Base-by-base conservation (phyloP, 2,888 invertebrate species). In the Cheiracanthium punctorium region DNA sequence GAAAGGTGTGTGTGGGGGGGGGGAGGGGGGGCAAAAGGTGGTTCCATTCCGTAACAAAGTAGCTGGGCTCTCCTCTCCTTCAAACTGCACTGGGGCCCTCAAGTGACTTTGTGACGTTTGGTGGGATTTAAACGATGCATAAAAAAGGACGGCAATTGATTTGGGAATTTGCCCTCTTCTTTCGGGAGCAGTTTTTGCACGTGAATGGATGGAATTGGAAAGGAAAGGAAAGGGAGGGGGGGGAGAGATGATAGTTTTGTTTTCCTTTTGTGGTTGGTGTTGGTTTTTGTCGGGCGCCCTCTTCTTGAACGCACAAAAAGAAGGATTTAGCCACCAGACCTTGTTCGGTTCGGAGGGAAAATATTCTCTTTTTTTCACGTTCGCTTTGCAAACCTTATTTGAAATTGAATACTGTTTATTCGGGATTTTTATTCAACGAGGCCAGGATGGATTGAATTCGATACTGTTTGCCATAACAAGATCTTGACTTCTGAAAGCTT, bases 21-120 rank as follows among this genome's bases (percentile, higher is more conserved):
- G 17, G 37, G 12, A 12, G 37, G 5, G 12, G 17, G n/a, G 58
- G 58, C 58, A 20, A 58, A 37, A 58, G 58, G 58, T 58, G 58
- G 58, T 58, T 58, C 4, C 24, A n/a, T n/a, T n/a, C n/a, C n/a
- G n/a, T n/a, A n/a, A 58, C 58, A 58, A 58, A 58, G 58, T 58
- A 58, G 48, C 48, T 48, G n/a, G 37, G 37, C 58, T 24, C 58
- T 24, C 58, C 4, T 58, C 37, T 7, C n/a, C n/a, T n/a, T n/a
- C n/a, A n/a, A n/a, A n/a, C n/a, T n/a, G n/a, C 14, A 48, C 8
- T 48, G 17, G 12, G 8, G 7, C 24, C 24, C 58, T 58, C 58
- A n/a, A 58, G 24, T 58, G 58, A 58, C 58, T 58, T 58, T 58
- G 58, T 58, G 58, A 58, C 58, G 58, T 58, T 58, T 24, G 24